Evolutionary conservation across 2,797 vertebrate species (phyloP).

Genomic region (Triplophysa bombifrons): DNA sequence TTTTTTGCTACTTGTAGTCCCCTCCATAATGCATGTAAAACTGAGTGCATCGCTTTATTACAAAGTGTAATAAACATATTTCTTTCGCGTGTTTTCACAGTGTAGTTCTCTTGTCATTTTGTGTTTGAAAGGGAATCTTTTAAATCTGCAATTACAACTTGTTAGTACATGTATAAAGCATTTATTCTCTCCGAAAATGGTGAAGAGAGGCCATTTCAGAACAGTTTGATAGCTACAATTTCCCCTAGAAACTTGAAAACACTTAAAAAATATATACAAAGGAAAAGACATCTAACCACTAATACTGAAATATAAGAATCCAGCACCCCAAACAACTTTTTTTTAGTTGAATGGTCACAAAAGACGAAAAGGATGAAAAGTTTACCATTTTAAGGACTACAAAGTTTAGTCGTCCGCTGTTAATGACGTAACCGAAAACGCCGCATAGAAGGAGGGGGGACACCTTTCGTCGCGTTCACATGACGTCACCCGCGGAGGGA

Average conservation of each 20-base stretch:
- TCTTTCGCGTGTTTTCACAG: constrained; percentile 2
- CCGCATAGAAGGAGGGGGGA: constrained; percentile 27
- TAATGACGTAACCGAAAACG: neutral
- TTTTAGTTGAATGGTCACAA: neutral
- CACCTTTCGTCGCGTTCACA: constrained; percentile 29
- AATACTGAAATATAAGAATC: neutral
- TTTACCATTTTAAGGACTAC: neutral
- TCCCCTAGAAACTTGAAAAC: too few relatives aligned
- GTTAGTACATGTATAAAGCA: too few relatives aligned
- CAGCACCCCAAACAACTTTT: neutral
- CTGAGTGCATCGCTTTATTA: neutral
- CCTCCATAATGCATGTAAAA: constrained; percentile 59
- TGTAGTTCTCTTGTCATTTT: neutral
- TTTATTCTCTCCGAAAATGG: neutral
- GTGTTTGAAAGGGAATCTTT: neutral
- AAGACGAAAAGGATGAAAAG: neutral
- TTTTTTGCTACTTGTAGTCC: constrained; percentile 55
- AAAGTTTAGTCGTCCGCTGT: neutral
- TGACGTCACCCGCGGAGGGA: constrained; percentile 77
- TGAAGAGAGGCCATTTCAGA: neutral
- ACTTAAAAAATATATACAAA: too few relatives aligned
- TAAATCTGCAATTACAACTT: neutral
- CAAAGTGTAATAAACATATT: constrained; percentile 57
- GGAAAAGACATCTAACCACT: neutral
- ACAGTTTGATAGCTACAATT: neutral